These are phyloP conservation scores for Callocephalon fimbriatum DNA, from an alignment of 2,113 vertebrate genomes.

Conservation along the genomic window DNA sequence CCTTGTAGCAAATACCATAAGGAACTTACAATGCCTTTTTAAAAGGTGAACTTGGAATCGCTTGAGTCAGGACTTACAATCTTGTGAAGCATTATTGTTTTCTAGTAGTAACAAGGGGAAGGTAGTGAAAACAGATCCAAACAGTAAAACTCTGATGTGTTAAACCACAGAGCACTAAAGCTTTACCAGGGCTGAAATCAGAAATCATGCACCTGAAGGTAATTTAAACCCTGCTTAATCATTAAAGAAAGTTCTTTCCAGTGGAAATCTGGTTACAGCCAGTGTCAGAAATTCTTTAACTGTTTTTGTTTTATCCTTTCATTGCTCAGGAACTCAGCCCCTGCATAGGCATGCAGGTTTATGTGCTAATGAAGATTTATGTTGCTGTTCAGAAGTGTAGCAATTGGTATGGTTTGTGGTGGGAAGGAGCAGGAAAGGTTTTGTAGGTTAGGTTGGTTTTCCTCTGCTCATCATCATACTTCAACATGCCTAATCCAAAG, in stretches of 20 bases:
- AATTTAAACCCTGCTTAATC: conserved; percentile 55
- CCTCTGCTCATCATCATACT: not conserved
- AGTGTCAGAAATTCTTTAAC: not conserved
- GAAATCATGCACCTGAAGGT: conserved; percentile 24
- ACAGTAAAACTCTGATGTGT: not conserved
- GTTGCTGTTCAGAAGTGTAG: not conserved
- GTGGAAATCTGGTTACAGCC: conserved; percentile 15
- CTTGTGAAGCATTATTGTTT: not conserved
- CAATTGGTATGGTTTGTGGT: not conserved
- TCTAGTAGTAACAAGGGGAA: not conserved
- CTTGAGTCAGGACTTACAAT: not conserved
- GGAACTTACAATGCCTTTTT: not conserved
- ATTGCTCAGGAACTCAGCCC: not conserved
- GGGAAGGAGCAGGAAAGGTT: not conserved
- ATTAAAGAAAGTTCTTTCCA: conserved; percentile 47
- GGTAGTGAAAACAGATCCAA: not conserved
- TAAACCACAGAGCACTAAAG: conserved; percentile 29
- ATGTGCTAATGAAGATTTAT: not conserved
- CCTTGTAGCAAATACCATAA: not conserved
- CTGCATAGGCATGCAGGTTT: not conserved
- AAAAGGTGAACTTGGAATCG: not conserved
- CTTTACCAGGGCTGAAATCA: not conserved
- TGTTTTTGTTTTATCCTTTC: not conserved
- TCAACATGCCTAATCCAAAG: not conserved
- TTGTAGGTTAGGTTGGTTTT: not conserved